A percentile compares a stretch with the other conserved stretches of the same genome.
phyloP scores from a whole-genome alignment of 1,140 invertebrate species.

The Caenorhabditis briggsae region DNA sequence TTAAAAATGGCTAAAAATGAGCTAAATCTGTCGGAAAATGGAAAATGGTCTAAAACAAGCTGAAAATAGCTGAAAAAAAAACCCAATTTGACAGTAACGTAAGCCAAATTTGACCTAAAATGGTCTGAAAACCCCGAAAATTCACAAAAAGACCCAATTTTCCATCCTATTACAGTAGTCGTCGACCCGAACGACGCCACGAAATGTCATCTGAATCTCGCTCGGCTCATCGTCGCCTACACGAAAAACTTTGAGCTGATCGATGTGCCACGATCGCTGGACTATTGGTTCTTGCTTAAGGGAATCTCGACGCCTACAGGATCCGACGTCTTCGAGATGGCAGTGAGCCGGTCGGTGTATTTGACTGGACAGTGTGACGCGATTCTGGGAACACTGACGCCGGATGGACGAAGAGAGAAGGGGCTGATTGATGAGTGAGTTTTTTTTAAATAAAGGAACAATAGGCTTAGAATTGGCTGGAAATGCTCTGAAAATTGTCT shows the following conservation, averaged over 20 bases:
- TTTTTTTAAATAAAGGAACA: too few relatives aligned
- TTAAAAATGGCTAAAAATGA: too few relatives aligned
- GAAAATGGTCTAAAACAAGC: too few relatives aligned
- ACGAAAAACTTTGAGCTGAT: slow-evolving; percentile 74
- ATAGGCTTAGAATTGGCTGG: too few relatives aligned
- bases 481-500: too few relatives aligned
- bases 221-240: slow-evolving; percentile 73
- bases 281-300: slow-evolving; percentile 74
- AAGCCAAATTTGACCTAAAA: too few relatives aligned
- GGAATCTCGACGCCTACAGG: slow-evolving; percentile 54
- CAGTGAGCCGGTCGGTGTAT: slow-evolving; percentile 74
- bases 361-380: slow-evolving; percentile 68
- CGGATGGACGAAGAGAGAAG: slow-evolving; percentile 62
- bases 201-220: slow-evolving; percentile 72
- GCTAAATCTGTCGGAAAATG: too few relatives aligned
- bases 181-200: slow-evolving; percentile 67
- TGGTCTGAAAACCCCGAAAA: neutral
- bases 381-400: slow-evolving; percentile 67
- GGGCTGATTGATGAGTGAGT: slow-evolving; percentile 71
- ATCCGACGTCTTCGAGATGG: slow-evolving; percentile 73
- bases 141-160: slow-evolving; percentile 40
- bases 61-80: too few relatives aligned
- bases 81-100: too few relatives aligned
- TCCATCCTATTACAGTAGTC: slow-evolving; percentile 65
- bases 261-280: slow-evolving; percentile 70